Evolutionary conservation across 23 tunicate species (phyloP), one percentile per base, ranked within the genome.

Genomic region (Trididemnum clinides): DNA sequence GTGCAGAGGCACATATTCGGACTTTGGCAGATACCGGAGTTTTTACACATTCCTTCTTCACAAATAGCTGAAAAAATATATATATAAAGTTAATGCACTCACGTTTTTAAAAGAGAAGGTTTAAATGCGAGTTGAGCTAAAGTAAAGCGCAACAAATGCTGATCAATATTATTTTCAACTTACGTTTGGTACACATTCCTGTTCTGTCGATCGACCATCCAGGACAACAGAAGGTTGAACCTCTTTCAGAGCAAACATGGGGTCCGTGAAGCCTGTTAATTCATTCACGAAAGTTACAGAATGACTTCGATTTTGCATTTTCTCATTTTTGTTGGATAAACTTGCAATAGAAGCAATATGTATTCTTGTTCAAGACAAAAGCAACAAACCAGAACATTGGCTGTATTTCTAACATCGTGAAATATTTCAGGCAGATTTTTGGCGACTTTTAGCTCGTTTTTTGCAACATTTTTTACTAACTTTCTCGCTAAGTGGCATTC

Each of bases 181-280:
- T 73, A 94, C 98, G 84, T 80, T 57, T 57, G 22, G 84, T 77
- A 69, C 98, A 94, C 49, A 37, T 64, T 44, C 74, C 89, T 39
- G 83, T 80, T 30, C 33, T 78, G 2, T 62, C 69, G 23, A 86
- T 1, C 38, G 81, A 54, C 99, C 99, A 96, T 33, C 99, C 99
- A 12, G 87, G 51, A 59, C 99, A 96, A 54, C 99, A 96, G 54
- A 87, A 96, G 20, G 77, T 64, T 36, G 90, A 88, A 20, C 95
- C 99, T 50, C 64, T 80, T 72, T 91, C 93, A 26, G 72, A 71
- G 83, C 99, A 96, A n/a, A 91, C 93, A 81, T 91, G 84, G 5
- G 86, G 93, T 15, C 99, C 99, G 0, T 83, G 23, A 57, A 95
- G 36, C 18, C 99, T 95, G 80, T 59, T 44, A 10, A 7, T 44